Evolutionary conservation across 2,113 vertebrate genomes (phyloP).

Genomic region (Heliornis fulica): DNA sequence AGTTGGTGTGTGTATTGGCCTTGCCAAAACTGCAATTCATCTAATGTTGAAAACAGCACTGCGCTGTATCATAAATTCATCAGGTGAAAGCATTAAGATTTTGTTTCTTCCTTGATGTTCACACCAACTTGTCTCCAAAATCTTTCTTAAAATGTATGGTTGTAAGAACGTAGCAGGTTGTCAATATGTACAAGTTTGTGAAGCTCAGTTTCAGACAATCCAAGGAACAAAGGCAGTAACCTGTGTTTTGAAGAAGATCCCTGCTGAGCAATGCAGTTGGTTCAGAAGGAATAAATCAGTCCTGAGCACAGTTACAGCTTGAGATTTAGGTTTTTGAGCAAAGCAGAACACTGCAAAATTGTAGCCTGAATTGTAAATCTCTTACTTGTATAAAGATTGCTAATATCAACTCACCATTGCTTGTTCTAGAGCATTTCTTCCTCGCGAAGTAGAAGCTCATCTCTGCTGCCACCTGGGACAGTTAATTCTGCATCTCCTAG

Average conservation of each 20-base stretch:
- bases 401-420: background rate
- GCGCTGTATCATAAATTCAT: background rate
- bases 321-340: background rate
- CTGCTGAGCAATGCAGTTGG: background rate
- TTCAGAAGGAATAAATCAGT: background rate
- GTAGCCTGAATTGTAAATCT: background rate
- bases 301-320: background rate
- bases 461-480: slow-evolving; percentile 85
- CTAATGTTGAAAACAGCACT: background rate
- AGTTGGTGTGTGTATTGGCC: background rate
- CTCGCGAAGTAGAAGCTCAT: slow-evolving; percentile 87
- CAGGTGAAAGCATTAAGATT: background rate
- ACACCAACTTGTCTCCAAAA: background rate
- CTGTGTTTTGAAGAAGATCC: background rate
- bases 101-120: background rate
- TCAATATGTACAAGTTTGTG: background rate
- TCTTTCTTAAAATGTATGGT: background rate
- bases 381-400: background rate
- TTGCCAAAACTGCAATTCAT: background rate
- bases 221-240: background rate
- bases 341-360: background rate
- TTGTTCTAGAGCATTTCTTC: slow-evolving; percentile 83
- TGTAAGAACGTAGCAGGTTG: background rate
- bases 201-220: background rate
- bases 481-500: slow-evolving; percentile 84